Conservation (phyloP, 2,797 vertebrate species). For the Huso huso region DNA sequence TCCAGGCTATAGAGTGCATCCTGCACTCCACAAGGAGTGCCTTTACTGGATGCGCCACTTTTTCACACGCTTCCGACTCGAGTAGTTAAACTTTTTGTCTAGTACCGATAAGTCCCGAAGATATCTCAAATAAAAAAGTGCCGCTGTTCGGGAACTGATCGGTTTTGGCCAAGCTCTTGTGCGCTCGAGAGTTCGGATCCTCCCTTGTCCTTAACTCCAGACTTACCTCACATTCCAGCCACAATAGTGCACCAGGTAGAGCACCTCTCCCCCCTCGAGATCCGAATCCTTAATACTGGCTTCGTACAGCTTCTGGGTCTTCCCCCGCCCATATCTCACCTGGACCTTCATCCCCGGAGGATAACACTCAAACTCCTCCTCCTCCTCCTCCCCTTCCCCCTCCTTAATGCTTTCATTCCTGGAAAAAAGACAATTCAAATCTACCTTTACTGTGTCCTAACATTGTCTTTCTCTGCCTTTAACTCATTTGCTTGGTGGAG, state of each 20-base stretch:
- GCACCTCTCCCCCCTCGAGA: conserved; percentile 77
- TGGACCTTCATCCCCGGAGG: conserved; percentile 80
- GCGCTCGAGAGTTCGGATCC: conserved; percentile 19
- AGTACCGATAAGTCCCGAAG: no score
- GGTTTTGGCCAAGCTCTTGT: conserved; percentile 1
- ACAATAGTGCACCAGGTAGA: conserved; percentile 84
- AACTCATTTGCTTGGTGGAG: no score
- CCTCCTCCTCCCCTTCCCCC: conserved; percentile 61
- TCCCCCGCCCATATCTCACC: conserved; percentile 79
- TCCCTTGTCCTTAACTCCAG: conserved; percentile 44
- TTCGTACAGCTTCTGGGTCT: conserved; percentile 75
- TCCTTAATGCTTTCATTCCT: conserved; percentile 79
- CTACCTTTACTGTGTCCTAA: conserved; percentile 46
- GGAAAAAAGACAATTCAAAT: conserved; percentile 77
- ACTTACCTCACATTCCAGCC: conserved; percentile 82
- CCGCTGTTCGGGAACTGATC: no score
- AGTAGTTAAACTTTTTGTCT: no score
- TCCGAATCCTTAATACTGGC: conserved; percentile 79
- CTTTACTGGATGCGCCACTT: no score
- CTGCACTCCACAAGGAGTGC: no score
- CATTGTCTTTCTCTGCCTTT: background rate
- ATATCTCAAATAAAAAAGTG: no score
- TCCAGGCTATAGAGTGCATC: no score
- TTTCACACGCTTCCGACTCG: no score
- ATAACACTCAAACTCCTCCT: conserved; percentile 74